These are phyloP conservation scores for Drosophila mulleri DNA, from an alignment of 2,888 invertebrate species.

Conservation along the genomic window DNA sequence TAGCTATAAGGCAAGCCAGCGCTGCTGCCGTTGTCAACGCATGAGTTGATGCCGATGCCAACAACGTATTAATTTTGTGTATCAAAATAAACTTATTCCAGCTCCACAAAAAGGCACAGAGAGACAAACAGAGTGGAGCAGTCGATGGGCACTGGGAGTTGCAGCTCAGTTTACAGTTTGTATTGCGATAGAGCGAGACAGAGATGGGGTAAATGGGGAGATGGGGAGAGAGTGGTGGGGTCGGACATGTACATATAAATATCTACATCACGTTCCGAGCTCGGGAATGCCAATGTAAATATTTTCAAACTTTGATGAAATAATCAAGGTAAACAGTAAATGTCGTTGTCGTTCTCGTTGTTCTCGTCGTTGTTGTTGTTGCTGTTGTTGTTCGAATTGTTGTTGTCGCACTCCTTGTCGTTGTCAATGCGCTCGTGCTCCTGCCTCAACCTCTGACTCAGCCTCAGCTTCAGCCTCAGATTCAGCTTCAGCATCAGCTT, in stretches of 20 bases:
- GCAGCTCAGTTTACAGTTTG: constrained; percentile 58
- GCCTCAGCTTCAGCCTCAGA: background rate
- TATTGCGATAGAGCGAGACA: constrained; percentile 10
- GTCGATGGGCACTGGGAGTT: constrained; percentile 24
- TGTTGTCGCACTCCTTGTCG: constrained; percentile 11
- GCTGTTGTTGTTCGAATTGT: constrained; percentile 7
- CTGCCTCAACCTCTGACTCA: background rate
- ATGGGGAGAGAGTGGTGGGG: background rate
- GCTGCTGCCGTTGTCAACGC: constrained; percentile 23
- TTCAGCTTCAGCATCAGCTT: background rate
- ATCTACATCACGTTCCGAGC: constrained; percentile 79
- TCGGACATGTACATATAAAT: constrained; percentile 68
- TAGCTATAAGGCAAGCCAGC: constrained; percentile 18
- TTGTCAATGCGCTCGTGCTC: constrained; percentile 22
- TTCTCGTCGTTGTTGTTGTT: constrained; percentile 12
- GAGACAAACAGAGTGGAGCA: constrained; percentile 39
- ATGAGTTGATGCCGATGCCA: constrained; percentile 57
- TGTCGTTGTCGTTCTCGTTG: constrained; percentile 56
- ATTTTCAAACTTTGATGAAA: constrained; percentile 78
- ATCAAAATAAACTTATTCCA: constrained; percentile 78
- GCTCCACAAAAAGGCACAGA: constrained; percentile 38
- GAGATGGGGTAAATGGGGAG: background rate
- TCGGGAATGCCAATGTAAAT: constrained; percentile 77
- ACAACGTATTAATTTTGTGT: constrained; percentile 80
- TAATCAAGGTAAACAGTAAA: constrained; percentile 78